Evolutionary conservation across 35 echinoderm and acorn worm species (phyloP), one percentile per base, ranked within the genome.

Genomic region (Chiridota heheva): DNA sequence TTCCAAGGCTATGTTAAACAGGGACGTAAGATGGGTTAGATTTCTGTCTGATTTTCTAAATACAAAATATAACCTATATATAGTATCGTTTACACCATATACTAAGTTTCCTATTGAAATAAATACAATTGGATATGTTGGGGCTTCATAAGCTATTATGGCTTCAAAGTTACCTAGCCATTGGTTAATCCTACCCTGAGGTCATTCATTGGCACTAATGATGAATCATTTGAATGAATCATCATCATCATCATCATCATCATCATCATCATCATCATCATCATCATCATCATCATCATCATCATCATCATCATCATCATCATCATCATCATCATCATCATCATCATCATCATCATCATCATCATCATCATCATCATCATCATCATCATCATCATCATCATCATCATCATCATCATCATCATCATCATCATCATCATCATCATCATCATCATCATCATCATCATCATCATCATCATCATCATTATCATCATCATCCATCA

Each of bases 211-310:
- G n/a, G n/a, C n/a, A n/a, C n/a, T n/a, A n/a, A n/a, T n/a, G n/a
- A n/a, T n/a, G n/a, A n/a, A n/a, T n/a, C 61, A 29, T 31, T 65
- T 53, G 12, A 22, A 22, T 53, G 48, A 53, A 65, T 65, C 61
- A 65, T 65, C 61, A 65, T 65, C 61, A 15, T 65, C 28, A 65
- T 65, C 28, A 65, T 65, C 28, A 29, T 65, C 28, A 65, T 65
- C 28, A 65, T 65, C 29, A 15, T 15, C 29, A 15, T 31, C 30
- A 65, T 65, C 28, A 65, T 65, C 29, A 65, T 65, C 28, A 65
- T 65, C 29, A 65, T 65, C 29, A 65, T 65, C 29, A 65, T 65
- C 28, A 65, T 65, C 28, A 65, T 65, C 28, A 65, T 65, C 28
- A 65, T 65, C 28, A 65, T 65, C 28, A 65, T 65, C 28, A 65